Evolutionary conservation across 37 sponge, comb jelly and placozoan species (phyloP), one percentile per base, ranked within the genome.

Genomic region (Halichondria panicea): DNA sequence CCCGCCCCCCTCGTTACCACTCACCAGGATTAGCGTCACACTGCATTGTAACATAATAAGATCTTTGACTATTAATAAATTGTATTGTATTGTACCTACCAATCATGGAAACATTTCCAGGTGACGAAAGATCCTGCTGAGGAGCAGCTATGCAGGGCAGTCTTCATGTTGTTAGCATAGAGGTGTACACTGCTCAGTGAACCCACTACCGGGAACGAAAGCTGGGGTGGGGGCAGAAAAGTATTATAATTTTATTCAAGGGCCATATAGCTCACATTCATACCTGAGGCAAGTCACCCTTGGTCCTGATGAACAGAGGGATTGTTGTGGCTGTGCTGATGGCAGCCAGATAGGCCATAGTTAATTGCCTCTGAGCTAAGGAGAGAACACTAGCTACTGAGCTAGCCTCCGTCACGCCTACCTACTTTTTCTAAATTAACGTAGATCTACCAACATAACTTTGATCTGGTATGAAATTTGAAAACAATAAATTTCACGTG

Each of bases 281-380:
- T 33, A 81, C 82, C 40, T 55, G 81, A 9, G 77, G 88, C 9
- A 81, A 45, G 63, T 76, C 41, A 44, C 89, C 83, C 34, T 55
- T 71, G 21, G 78, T 82, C 56, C 89, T 77, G 37, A 82, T 65
- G 74, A 87, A 87, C 11, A 87, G 61, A 35, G 87, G 87, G 35
- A 79, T 74, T 3, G 78, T 70, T 24, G 60, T 61, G 38, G 43
- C 64, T 25, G 81, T 45, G 21, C 63, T 68, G 25, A 87, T 74
- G 4, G 53, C 77, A n/a, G 82, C 89, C 43, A 88, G 59, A 36
- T 82, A 82, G 13, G 79, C 78, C 81, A 80, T 80, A 37, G 36
- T 67, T n/a, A n/a, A n/a, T n/a, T n/a, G n/a, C n/a, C n/a, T n/a
- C n/a, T n/a, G n/a, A n/a, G n/a, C n/a, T n/a, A n/a, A n/a, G n/a